Conservation (phyloP, 2,888 invertebrate species). For the Cordilura impudica region DNA sequence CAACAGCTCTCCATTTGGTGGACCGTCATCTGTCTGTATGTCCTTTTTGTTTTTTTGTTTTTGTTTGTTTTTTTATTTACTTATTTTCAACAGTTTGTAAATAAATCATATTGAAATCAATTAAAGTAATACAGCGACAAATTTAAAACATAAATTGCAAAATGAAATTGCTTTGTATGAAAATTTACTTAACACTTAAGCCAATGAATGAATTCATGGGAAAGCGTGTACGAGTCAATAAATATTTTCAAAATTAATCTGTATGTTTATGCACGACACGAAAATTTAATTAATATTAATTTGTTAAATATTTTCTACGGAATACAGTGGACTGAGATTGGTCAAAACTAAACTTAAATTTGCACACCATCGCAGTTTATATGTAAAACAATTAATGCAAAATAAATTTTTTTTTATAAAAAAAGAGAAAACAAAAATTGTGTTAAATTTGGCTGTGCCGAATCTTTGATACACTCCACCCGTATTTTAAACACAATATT, state of each 20-base stretch:
- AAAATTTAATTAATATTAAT: constrained; percentile 39
- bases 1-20: not conserved
- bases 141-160: not conserved
- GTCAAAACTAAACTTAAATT: too few species aligned
- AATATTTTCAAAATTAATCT: constrained; percentile 46
- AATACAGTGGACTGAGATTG: too few species aligned
- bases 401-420: too few species aligned
- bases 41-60: not conserved
- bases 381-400: too few species aligned
- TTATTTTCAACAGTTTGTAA: constrained; percentile 13
- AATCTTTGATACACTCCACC: too few species aligned
- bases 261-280: constrained; percentile 14
- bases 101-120: constrained; percentile 53
- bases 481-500: too few species aligned
- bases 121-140: constrained; percentile 23
- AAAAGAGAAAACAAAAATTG: too few species aligned
- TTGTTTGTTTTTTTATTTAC: not conserved
- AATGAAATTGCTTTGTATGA: constrained; percentile 29
- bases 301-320: constrained; percentile 37
- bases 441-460: too few species aligned
- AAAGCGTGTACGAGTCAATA: constrained; percentile 34
- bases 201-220: constrained; percentile 34
- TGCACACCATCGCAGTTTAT: too few species aligned
- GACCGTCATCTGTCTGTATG: not conserved
- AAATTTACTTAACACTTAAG: constrained; percentile 50